Conservation (phyloP, 2,888 invertebrate genomes). For the Diachrysia chrysitis region DNA sequence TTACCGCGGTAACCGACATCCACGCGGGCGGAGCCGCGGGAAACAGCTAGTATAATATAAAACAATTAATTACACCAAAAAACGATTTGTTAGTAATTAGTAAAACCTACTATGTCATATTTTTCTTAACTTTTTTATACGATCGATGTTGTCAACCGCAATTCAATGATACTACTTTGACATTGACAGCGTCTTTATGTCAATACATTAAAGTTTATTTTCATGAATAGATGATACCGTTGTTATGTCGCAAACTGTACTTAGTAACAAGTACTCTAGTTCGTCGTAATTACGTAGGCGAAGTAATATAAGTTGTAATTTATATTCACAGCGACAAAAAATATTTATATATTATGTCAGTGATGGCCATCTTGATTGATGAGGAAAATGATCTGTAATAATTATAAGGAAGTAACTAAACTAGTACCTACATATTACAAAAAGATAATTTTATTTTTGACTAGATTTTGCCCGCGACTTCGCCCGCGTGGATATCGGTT, state of each 20-base stretch:
- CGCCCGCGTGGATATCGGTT: too few species aligned
- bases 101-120: too few species aligned
- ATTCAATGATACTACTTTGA: too few species aligned
- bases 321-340: not conserved
- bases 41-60: too few species aligned
- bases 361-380: not conserved
- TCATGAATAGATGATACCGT: not conserved
- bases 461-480: too few species aligned
- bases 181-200: not conserved
- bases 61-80: too few species aligned
- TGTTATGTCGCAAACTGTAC: not conserved
- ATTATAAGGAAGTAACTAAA: not conserved
- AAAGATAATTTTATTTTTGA: too few species aligned
- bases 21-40: too few species aligned
- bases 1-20: too few species aligned
- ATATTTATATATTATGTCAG: constrained; percentile 3
- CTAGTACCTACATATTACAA: not conserved
- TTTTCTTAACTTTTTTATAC: too few species aligned
- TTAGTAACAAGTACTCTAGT: not conserved
- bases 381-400: not conserved
- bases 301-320: constrained; percentile 4
- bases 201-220: not conserved
- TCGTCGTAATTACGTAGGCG: not conserved
- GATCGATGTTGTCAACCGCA: not conserved
- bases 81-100: too few species aligned